Evolutionary conservation across 2,888 invertebrate species (phyloP).

Genomic region (Vanessa cardui): DNA sequence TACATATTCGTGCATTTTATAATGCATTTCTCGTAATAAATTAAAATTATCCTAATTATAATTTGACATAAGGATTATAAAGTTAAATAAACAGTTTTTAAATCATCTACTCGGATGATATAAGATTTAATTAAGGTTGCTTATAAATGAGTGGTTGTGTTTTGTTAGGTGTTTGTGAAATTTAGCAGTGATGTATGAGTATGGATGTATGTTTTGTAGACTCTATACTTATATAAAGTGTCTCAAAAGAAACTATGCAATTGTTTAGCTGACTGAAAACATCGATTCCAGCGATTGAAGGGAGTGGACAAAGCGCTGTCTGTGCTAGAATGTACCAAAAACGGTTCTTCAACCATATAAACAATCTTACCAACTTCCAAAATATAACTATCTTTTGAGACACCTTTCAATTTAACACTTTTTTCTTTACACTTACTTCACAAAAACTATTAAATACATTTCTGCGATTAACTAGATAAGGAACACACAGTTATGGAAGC

Average conservation of each 20-base stretch:
- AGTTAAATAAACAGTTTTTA: neutral
- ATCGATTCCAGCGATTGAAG: no score
- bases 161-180: constrained; percentile 14
- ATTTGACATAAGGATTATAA: constrained; percentile 1
- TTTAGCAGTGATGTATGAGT: neutral
- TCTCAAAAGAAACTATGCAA: no score
- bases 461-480: no score
- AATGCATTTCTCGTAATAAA: neutral
- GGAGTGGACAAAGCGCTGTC: no score
- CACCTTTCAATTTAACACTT: constrained; percentile 13
- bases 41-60: constrained; percentile 14
- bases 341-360: no score
- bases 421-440: constrained; percentile 3
- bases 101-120: neutral
- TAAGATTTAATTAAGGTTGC: neutral
- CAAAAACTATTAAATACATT: no score
- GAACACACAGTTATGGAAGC: neutral
- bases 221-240: constrained; percentile 13
- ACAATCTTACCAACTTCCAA: no score
- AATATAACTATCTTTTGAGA: no score
- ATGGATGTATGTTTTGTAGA: neutral
- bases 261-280: no score
- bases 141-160: neutral
- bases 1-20: constrained; percentile 4
- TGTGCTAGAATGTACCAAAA: no score